A percentile compares a stretch with the other conserved stretches of the same genome.
Evolutionary conservation across 53 echinoderm and acorn worm species (phyloP).

Genomic region (Hippasteria phrygiana): DNA sequence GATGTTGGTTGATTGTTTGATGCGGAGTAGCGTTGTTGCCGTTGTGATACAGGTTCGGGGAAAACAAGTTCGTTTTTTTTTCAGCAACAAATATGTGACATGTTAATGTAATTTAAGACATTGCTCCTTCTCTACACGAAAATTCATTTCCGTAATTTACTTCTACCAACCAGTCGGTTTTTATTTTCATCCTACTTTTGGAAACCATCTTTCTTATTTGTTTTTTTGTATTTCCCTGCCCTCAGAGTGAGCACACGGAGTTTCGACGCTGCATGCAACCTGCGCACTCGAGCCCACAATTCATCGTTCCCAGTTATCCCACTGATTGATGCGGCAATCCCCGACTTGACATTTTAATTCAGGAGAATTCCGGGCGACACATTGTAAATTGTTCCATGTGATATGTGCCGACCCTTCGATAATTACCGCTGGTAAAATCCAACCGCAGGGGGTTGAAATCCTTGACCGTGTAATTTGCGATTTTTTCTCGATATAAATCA

Average conservation of each 20-base stretch:
- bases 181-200: no score
- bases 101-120: no score
- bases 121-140: no score
- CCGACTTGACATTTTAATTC: conserved; percentile 38
- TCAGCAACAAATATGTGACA: no score
- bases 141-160: no score
- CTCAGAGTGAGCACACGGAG: background rate
- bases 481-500: background rate
- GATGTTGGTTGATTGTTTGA: no score
- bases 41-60: no score
- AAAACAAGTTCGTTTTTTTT: no score
- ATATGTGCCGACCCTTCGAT: background rate
- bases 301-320: background rate
- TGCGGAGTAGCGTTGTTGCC: no score
- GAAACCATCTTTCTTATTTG: no score
- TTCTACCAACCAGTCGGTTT: no score
- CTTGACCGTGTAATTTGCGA: conserved; percentile 10
- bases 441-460: conserved; percentile 8
- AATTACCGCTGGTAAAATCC: background rate
- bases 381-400: conserved; percentile 23
- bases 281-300: background rate
- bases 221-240: no score
- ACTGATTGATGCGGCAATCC: conserved; percentile 43
- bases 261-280: background rate
- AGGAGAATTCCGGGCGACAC: conserved; percentile 37